Percentiles rank a stretch among this genome's conserved stretches.
phyloP scores from a whole-genome alignment of 2,113 vertebrate species.

The Triplophysa dalaica region DNA sequence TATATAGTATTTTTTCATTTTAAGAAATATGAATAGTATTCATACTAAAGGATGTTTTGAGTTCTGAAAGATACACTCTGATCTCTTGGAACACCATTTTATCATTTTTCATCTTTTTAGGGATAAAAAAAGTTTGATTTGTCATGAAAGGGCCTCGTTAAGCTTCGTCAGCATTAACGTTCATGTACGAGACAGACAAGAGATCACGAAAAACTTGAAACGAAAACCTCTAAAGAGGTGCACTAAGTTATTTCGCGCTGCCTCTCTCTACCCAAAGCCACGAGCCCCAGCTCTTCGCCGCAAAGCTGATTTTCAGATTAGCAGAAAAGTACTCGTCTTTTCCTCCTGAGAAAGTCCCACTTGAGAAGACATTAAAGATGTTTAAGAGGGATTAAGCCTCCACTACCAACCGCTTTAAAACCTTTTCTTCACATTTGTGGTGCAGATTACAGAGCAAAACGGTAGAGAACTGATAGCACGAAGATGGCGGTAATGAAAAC shows the following conservation, averaged over 20 bases:
- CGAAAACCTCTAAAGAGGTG: slow-evolving; percentile 36
- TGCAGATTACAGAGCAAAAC: slow-evolving; percentile 50
- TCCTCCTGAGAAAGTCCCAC: slow-evolving; percentile 50
- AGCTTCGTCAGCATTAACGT: background rate
- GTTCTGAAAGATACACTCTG: no score
- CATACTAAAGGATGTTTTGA: no score
- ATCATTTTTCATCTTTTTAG: background rate
- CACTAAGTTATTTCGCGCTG: slow-evolving; percentile 34
- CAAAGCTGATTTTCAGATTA: slow-evolving; percentile 62
- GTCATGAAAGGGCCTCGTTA: background rate
- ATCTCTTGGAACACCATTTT: no score
- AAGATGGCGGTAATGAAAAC: slow-evolving; percentile 56
- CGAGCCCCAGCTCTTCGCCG: slow-evolving; percentile 32
- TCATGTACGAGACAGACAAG: background rate
- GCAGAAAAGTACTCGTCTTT: slow-evolving; percentile 37
- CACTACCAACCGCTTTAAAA: slow-evolving; percentile 60
- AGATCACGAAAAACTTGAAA: slow-evolving; percentile 16
- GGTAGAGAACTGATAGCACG: slow-evolving; percentile 45
- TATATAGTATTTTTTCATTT: no score
- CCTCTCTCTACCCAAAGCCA: slow-evolving; percentile 40
- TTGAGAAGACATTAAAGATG: slow-evolving; percentile 59
- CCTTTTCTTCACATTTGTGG: slow-evolving; percentile 54
- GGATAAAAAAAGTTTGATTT: background rate
- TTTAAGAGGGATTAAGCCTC: slow-evolving; percentile 65
- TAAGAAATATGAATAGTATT: no score